Evolutionary conservation across 2,113 vertebrate species (phyloP), one percentile per base, ranked within the genome.

Genomic region (Motacilla alba): DNA sequence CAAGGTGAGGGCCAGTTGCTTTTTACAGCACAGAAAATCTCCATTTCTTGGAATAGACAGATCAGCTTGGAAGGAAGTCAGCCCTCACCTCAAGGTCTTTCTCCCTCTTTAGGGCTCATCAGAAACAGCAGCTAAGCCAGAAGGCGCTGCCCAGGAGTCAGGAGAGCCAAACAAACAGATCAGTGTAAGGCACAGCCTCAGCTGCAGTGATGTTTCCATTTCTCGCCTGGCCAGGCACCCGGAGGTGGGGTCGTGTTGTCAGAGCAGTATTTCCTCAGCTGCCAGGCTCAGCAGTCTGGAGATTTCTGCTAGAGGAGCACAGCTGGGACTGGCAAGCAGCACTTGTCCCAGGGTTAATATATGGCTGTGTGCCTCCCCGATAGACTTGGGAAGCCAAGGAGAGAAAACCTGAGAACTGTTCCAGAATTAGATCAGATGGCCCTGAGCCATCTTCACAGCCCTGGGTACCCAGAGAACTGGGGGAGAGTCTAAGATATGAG

Each of bases 11-110:
- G 69, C 73, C 70, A 70, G 46, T 91, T 85, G 62, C 89, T 96
- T 96, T 96, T 80, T 85, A 73, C 81, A 96, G 91, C 95, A 93
- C 33, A 77, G 95, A 97, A 96, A 95, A 64, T 87, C 87, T 85
- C 90, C 59, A 17, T 58, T 91, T 77, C 97, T 96, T 95, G 94
- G 93, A 97, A 95, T 10, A 67, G 76, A 69, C 35, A 53, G 68
- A 68, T 92, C 90, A 78, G 72, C 82, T 92, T 94, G 95, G 93
- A 95, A 96, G 93, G 50, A 88, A 91, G 70, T 89, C 95, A 96
- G 35, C 23, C 49, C 60, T 91, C 91, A 93, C 56, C 64, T 94
- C 93, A 92, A 94, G 91, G 87, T 81, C 92, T 47, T 93, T 94
- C 83, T 86, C 77, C 76, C 88, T 90, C 83, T 90, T 88, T 79